Base-by-base conservation (phyloP, 2,797 vertebrate genomes). In the Leucoraja ocellata region DNA sequence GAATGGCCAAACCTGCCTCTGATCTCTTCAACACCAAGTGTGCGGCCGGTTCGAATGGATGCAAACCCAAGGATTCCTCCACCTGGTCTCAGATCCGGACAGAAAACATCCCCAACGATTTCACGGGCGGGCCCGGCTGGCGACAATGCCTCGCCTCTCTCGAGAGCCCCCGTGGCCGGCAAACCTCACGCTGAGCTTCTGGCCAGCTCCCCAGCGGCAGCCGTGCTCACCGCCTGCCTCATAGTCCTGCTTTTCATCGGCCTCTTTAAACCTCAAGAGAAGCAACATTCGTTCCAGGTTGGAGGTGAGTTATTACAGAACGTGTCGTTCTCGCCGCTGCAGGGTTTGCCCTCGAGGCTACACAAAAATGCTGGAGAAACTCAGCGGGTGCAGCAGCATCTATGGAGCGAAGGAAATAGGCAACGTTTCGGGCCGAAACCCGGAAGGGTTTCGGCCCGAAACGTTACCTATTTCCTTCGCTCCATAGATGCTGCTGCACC, bases 21-120 rank as follows among this genome's bases (percentile, higher is more conserved):
- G 65, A 91, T 91, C 73, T 91, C 32, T 91, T 73, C 25, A 8
- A 32, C 73, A 73, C 88, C 65, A 91, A 73, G 68, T 91, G 88
- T 91, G 4, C 65, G 7, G 25, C 88, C 73, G 73, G 73, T 28
- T 9, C 88, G 11, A 73, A 46, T 25, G 32, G 25, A 11, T 91
- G 65, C 88, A 46, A 91, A 65, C 9, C 65, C 68, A 39, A 65
- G 16, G 65, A 91, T 11, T 25, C 65, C 18, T 39, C 88, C 25
- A 68, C 32, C 63, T 90, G 86, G 86, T 90, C 61, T 11, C 86
- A 32, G 39, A 71, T 91, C 28, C 65, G 68, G 14, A 91, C 25
- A 65, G 65, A 91, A 91, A 91, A 91, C 46, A 71, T 91, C 18
- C 88, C 88, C 36, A 71, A 73, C 5, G 88, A 73, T 9, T 91